Evolutionary conservation across 2,113 vertebrate genomes (phyloP), one percentile per base, ranked within the genome.

Genomic region (Gallinago jamesoni): DNA sequence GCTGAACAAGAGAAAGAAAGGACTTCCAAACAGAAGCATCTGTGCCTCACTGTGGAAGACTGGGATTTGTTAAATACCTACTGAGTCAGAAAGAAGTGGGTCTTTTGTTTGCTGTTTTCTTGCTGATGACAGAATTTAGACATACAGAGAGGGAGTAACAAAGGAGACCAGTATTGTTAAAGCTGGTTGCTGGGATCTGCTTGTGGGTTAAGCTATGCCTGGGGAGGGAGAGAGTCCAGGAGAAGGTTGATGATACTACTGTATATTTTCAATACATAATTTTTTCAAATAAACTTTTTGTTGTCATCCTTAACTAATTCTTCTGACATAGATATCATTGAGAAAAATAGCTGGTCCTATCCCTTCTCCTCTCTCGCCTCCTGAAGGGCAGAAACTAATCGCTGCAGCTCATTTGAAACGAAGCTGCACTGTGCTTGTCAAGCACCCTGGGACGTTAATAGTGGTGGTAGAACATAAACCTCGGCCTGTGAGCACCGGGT

Each of bases 1-100:
- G 90, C 96, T 79, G 93, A 96, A 41, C 96, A 97, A 45, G 96
- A 91, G 21, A 94, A 89, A 64, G 98, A 97, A 68, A 79, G 66
- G 56, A 93, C 97, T n/a, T 90, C 97, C 47, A 99, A 99, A 92
- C 98, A 98, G 81, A 97, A 96, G 30, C 96, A 97, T 14, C 86
- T 98, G n/a, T 97, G 97, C 92, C 96, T 99, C 33, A 96, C 98
- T 43, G 91, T 97, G 68, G 98, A 99, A 85, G 99, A 99, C 96
- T 97, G 99, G 96, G 98, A 99, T 87, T 97, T 99, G 89, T 94
- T 99, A 95, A 99, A 99, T 96, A 98, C 98, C 91, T 99, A 99
- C 88, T 99, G 98, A 99, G 92, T 93, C 90, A 94, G 70, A 70
- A 87, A 91, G 88, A 93, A 92, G 74, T 50, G 85, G 81, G 68